Conservation (phyloP, 53 echinoderm and acorn worm genomes). For the Mesocentrotus franciscanus region DNA sequence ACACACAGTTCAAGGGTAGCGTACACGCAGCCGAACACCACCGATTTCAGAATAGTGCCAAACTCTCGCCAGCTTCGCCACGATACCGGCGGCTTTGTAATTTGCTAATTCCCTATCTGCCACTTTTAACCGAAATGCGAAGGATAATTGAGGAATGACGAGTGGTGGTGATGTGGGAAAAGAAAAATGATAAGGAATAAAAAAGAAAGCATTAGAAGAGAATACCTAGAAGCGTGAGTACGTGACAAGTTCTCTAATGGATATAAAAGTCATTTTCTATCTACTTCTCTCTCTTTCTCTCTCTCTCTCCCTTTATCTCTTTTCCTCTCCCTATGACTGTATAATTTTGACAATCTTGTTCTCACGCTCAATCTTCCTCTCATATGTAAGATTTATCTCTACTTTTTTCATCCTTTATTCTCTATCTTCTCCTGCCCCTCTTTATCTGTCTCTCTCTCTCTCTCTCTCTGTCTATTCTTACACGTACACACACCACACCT, state of each 20-base stretch:
- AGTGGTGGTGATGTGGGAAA: background rate
- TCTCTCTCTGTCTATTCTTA: background rate
- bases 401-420: background rate
- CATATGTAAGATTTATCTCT: background rate
- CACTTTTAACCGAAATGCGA: conserved; percentile 12
- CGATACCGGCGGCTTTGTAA: background rate
- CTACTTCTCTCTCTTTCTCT: background rate
- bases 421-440: background rate
- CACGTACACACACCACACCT: no score
- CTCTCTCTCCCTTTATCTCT: background rate
- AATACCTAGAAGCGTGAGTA: background rate
- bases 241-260: conserved; percentile 13
- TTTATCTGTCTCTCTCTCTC: background rate
- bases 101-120: background rate
- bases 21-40: background rate
- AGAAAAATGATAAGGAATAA: background rate
- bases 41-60: background rate
- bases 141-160: background rate
- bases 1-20: background rate
- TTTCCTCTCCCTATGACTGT: background rate
- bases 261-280: background rate
- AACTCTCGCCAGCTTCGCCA: background rate
- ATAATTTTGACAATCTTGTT: background rate
- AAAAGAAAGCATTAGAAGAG: background rate
- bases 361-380: background rate